Conservation (phyloP, 2,888 invertebrate genomes). For the Tromatobia lineatoria region DNA sequence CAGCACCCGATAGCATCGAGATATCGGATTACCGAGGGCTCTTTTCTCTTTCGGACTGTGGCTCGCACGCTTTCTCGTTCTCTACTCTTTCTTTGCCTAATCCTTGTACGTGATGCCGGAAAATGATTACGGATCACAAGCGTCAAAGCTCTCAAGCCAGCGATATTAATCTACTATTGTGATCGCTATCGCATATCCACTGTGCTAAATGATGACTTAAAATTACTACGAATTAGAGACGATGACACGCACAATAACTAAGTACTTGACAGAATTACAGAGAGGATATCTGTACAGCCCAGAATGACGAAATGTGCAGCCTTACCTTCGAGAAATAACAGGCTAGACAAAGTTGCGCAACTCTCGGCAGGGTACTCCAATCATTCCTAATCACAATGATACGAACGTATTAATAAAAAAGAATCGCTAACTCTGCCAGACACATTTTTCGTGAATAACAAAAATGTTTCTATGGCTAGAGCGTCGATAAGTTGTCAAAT, state of each 20-base stretch:
- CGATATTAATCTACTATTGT: not conserved
- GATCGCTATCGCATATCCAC: not conserved
- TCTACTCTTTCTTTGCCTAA: conserved; percentile 4
- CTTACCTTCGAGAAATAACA: conserved; percentile 6
- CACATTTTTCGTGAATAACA: no score
- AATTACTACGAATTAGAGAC: not conserved
- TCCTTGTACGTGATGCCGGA: conserved; percentile 50
- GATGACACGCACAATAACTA: no score
- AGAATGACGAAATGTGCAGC: not conserved
- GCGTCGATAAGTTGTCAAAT: no score
- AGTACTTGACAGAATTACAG: conserved; percentile 20
- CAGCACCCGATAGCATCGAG: conserved; percentile 49
- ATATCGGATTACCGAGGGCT: conserved; percentile 45
- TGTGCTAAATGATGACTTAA: no score
- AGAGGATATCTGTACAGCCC: not conserved
- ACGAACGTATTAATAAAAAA: not conserved
- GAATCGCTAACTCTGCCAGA: no score
- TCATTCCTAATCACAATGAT: conserved; percentile 18
- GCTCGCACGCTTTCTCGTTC: conserved; percentile 4
- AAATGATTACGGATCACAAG: conserved; percentile 39
- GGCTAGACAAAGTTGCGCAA: conserved; percentile 10
- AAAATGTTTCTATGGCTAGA: no score
- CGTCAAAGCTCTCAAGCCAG: not conserved
- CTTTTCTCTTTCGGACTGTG: conserved; percentile 8
- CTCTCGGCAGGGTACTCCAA: no score